Conservation (phyloP, 2,888 invertebrate genomes). For the Rotaria macrura region DNA sequence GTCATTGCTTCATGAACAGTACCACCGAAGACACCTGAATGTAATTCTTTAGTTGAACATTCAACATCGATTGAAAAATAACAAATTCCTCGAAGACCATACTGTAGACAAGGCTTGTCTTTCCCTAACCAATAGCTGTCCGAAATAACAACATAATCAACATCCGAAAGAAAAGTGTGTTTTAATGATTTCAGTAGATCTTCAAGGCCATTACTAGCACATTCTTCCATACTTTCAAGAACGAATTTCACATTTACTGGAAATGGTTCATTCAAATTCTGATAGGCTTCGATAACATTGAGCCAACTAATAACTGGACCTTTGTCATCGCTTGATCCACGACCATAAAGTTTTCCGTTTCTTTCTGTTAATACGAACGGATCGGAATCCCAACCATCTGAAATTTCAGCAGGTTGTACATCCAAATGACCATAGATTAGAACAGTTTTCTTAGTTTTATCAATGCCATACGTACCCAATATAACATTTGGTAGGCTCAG, state of each 20-base stretch:
- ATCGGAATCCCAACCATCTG: constrained; percentile 89
- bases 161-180: constrained; percentile 60
- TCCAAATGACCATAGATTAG: constrained; percentile 92
- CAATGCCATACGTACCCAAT: constrained; percentile 62
- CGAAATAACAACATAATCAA: constrained; percentile 90
- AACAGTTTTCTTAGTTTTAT: constrained; percentile 77
- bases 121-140: constrained; percentile 98
- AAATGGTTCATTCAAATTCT: constrained; percentile 60
- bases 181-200: constrained; percentile 64
- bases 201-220: constrained; percentile 87
- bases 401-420: constrained; percentile 69
- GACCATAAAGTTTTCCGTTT: constrained; percentile 75
- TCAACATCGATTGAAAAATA: constrained; percentile 78
- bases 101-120: constrained; percentile 89
- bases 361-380: constrained; percentile 79
- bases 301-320: constrained; percentile 85
- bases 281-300: constrained; percentile 77
- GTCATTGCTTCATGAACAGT: constrained; percentile 76
- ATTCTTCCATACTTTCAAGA: constrained; percentile 97
- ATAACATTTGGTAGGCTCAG: constrained; percentile 75
- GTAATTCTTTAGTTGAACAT: constrained; percentile 80
- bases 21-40: constrained; percentile 90
- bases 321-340: constrained; percentile 82
- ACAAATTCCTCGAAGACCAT: constrained; percentile 81
- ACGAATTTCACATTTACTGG: constrained; percentile 68